Evolutionary conservation across 2,888 invertebrate species (phyloP).

Genomic region (Nymphalis polychloros): DNA sequence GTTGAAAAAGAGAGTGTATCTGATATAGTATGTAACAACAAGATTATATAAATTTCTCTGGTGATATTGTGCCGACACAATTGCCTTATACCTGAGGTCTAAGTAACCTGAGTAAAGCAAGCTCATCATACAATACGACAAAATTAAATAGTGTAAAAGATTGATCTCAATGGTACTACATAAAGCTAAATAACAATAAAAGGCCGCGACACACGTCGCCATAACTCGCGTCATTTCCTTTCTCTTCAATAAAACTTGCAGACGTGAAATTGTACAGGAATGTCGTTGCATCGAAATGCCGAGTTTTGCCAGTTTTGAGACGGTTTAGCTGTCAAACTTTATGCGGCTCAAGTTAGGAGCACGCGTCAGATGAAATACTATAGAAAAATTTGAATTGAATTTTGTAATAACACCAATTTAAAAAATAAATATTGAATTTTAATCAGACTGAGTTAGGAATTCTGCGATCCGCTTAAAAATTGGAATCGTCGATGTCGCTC

Average conservation of each 20-base stretch:
- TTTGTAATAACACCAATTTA: background rate
- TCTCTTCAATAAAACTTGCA: constrained; percentile 48
- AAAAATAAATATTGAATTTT: no score
- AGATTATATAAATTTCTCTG: no score
- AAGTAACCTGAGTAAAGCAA: no score
- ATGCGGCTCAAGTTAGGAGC: constrained; percentile 25
- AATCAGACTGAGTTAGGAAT: no score
- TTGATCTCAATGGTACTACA: constrained; percentile 14
- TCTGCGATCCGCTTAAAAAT: no score
- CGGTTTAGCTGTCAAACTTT: constrained; percentile 50
- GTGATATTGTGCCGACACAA: no score
- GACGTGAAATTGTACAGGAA: constrained; percentile 45
- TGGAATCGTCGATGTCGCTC: no score
- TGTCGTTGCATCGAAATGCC: constrained; percentile 45
- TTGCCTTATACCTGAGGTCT: no score
- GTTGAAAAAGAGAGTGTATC: no score
- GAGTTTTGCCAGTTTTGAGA: constrained; percentile 46
- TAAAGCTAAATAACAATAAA: constrained; percentile 30
- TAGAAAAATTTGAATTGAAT: constrained; percentile 6
- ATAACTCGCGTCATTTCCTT: constrained; percentile 41
- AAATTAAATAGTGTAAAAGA: constrained; percentile 2
- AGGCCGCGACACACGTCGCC: constrained; percentile 26
- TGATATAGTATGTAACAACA: no score
- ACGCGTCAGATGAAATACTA: constrained; percentile 2
- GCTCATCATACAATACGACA: background rate